Evolutionary conservation across 2,113 vertebrate species (phyloP).

Genomic region (Scolopax mira): DNA sequence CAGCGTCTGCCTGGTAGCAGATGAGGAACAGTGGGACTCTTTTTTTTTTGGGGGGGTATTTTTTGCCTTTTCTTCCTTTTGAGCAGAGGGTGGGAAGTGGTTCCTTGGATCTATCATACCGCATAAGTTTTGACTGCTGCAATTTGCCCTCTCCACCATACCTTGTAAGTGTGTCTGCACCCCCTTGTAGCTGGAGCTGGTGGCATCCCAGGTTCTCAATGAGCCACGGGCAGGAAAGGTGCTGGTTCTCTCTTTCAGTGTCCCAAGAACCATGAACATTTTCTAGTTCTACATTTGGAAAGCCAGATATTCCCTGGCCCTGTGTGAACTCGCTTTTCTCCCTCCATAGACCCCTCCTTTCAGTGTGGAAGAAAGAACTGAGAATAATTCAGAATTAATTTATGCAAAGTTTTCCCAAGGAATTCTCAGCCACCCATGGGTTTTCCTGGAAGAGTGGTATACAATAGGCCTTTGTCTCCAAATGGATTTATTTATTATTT

Average conservation of each 20-base stretch:
- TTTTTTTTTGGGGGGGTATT: neutral
- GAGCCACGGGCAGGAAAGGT: neutral
- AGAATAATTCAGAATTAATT: constrained; percentile 4
- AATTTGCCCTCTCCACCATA: neutral
- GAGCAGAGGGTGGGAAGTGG: neutral
- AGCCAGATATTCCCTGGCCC: neutral
- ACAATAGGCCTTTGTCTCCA: constrained; percentile 54
- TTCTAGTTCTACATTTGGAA: neutral
- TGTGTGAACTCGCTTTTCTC: neutral
- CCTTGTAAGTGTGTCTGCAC: neutral
- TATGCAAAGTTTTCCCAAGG: constrained; percentile 12
- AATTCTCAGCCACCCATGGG: constrained; percentile 5
- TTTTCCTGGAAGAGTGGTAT: constrained; percentile 30
- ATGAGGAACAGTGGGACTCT: neutral
- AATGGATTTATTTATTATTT: constrained; percentile 30
- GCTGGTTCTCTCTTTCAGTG: neutral
- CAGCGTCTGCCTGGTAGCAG: neutral
- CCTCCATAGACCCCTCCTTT: neutral
- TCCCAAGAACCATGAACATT: neutral
- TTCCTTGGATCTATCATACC: neutral
- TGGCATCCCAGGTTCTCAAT: neutral
- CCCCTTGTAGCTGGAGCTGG: neutral
- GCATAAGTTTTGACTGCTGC: neutral
- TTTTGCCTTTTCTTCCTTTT: neutral
- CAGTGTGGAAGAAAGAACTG: neutral